Evolutionary conservation across 1,140 invertebrate species (phyloP), one percentile per base, ranked within the genome.

Genomic region (Drosophila arizonae): DNA sequence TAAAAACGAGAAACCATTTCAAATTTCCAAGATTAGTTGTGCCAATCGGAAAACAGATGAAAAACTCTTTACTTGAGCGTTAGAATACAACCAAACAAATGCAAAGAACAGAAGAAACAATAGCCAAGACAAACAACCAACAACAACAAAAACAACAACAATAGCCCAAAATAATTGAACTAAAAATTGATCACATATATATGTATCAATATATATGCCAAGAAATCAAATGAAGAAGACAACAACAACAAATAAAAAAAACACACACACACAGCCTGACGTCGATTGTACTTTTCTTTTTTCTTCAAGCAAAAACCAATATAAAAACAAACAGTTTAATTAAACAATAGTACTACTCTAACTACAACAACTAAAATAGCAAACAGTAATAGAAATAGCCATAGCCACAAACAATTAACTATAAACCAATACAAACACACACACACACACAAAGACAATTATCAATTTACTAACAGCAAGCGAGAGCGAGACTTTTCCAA

Each of bases 281-380:
- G 90, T 91, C 90, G 90, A 91, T 91, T 91, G 90, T 91, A 87
- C 68, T 87, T 90, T 84, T 90, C 79, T 90, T 90, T 90, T 86
- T 87, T 87, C 82, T 82, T 87, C 77, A 62, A 77, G 55, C 79
- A 72, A 70, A 78, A 79, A 17, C 72, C 46, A 36, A 36, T 6
- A 36, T 36, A 11, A 17, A 33, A 39, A 4, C 11, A 65, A 78
- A 46, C 72, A 84, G 77, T 87, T 82, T 82, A 71, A 86, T 82
- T 86, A 82, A 86, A 87, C 82, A 86, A 86, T 86, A 86, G 82
- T 82, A 76, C 76, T 87, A 86, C 76, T 87, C 82, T 82, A 76
- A 86, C 79, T 76, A 86, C 82, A 87, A 87, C 82, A 86, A 77
- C 77, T 82, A 79, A 86, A 79, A 86, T 86, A 86, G 82, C 68